These are phyloP conservation scores for Stigmatopora argus DNA, from an alignment of 2,113 vertebrate species.

Conservation along the genomic window DNA sequence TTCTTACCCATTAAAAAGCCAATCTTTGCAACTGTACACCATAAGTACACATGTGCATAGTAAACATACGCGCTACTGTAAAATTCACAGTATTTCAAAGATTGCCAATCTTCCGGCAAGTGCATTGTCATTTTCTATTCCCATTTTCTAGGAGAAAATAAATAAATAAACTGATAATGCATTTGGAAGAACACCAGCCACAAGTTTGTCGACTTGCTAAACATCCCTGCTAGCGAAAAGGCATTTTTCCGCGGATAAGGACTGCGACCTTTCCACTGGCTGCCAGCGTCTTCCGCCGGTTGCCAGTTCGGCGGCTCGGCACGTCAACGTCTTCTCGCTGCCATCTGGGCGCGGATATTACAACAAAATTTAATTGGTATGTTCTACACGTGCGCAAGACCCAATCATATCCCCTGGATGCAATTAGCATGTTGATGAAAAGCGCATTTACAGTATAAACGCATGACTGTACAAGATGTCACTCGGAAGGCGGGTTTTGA, in stretches of 20 bases:
- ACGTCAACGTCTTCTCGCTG: conserved; percentile 28
- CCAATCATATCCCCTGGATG: conserved; percentile 31
- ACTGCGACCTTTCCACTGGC: conserved; percentile 45
- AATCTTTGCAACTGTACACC: too few relatives aligned
- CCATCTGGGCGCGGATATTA: conserved; percentile 36
- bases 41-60: too few relatives aligned
- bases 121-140: conserved; percentile 43
- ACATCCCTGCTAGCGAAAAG: conserved; percentile 54
- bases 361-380: conserved; percentile 30
- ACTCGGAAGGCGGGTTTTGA: conserved; percentile 50
- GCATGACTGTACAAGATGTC: conserved; percentile 33
- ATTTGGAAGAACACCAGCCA: conserved; percentile 45
- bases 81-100: too few relatives aligned
- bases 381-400: conserved; percentile 43
- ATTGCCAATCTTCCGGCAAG: conserved; percentile 22
- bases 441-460: conserved; percentile 56
- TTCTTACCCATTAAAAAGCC: too few relatives aligned
- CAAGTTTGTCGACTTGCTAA: conserved; percentile 64
- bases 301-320: conserved; percentile 41
- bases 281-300: conserved; percentile 43
- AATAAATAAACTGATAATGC: conserved; percentile 35
- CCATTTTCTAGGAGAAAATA: conserved; percentile 42
- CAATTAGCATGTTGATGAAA: conserved; percentile 64
- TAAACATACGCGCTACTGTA: too few relatives aligned
- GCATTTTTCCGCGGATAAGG: conserved; percentile 54